Base-by-base conservation (phyloP, 2,888 invertebrate genomes). In the Nematopogon swammerdamellus region DNA sequence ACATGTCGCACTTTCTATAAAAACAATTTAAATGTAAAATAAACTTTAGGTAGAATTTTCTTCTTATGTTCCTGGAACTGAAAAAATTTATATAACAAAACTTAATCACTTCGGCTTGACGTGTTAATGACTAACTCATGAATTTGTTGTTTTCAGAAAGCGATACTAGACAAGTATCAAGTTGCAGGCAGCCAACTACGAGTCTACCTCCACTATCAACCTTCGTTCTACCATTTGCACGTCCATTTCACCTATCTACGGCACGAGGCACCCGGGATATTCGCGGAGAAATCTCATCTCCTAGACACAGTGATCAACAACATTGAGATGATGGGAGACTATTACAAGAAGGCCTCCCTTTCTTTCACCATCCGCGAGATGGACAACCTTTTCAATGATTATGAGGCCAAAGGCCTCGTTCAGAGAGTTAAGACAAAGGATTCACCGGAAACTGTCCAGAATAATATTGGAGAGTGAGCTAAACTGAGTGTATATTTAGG, bases 211-310 rank as follows among this genome's bases (percentile, higher is more conserved):
- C 97, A 98, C 68, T 98, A 98, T 71, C 97, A 95, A 62, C 98
- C 98, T 0, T 93, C 96, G 0, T 99, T 95, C 75, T 97, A 96
- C 71, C 97, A 98, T 65, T 80, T 99, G 1, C 98, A 99, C 67
- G 83, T 98, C 0, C 98, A 99, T 69, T 93, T 97, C 62, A 92
- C 92, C 11, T 85, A 86, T 51, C 66, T 97, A 2, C 82, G 84
- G 45, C 88, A 88, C 72, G 91, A 92, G 58, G 88, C 90, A 0
- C 89, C 92, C 45, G 91, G 96, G 25, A 91, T 91, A 60, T 85
- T 85, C 71, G 86, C 88, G 14, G 95, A 95, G 65, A 89, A 89
- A 61, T 89, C 95, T 1, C 96, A 97, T 67, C 73, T 97, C 50
- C 80, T 98, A 11, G 85, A 89, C 45, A 89, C 89, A 6, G 93